phyloP scores from a whole-genome alignment of 1,140 invertebrate genomes.

The Apis dorsata region DNA sequence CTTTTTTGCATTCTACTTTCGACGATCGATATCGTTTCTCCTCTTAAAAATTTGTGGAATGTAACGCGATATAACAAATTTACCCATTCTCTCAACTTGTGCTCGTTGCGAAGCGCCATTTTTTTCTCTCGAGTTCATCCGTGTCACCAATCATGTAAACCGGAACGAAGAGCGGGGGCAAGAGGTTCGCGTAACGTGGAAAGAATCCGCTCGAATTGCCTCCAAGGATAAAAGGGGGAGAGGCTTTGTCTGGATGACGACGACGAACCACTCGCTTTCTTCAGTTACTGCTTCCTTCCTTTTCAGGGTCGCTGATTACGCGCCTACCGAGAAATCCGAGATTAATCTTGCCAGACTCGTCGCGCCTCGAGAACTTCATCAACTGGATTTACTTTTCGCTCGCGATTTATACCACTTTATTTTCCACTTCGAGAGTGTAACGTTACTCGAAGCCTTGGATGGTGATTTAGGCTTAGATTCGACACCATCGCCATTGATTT shows the following conservation, averaged over 20 bases:
- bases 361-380: conserved; percentile 42
- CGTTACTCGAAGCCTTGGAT: no score
- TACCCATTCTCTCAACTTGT: background rate
- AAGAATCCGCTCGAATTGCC: conserved; percentile 39
- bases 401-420: background rate
- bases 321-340: conserved; percentile 32
- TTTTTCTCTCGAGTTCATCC: background rate
- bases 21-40: background rate
- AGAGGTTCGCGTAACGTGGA: conserved; percentile 31
- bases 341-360: conserved; percentile 53
- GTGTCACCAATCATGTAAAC: background rate
- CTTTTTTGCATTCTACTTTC: no score
- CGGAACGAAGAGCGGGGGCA: conserved; percentile 9
- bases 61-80: background rate
- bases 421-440: background rate
- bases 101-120: background rate
- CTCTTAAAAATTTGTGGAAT: background rate
- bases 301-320: conserved; percentile 45
- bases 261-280: conserved; percentile 6
- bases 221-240: conserved; percentile 31
- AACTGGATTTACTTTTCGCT: conserved; percentile 39
- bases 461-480: no score
- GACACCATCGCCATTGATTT: no score
- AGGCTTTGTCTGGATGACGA: conserved; percentile 29
- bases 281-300: conserved; percentile 15